Conservation (phyloP, 2,113 vertebrate species). For the Hiodon alosoides region DNA sequence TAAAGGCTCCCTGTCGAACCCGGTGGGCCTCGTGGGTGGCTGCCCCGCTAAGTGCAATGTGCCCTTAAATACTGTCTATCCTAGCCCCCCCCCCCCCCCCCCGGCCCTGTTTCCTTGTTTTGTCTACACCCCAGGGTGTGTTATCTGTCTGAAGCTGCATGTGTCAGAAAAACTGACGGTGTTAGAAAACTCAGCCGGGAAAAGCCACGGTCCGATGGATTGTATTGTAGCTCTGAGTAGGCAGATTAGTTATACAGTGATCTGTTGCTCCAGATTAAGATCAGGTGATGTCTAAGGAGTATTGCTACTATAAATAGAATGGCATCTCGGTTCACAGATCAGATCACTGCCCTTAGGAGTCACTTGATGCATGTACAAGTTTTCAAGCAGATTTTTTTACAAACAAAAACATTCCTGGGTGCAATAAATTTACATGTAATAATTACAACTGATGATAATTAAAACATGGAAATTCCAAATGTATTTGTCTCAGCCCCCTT, state of each 20-base stretch:
- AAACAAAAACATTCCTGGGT: not conserved
- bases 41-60: conserved; percentile 79
- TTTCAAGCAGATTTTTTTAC: conserved; percentile 1
- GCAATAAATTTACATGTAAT: conserved; percentile 6
- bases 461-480: not conserved
- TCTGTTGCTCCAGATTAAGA: too few species aligned
- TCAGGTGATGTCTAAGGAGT: not conserved
- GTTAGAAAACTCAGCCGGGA: too few species aligned
- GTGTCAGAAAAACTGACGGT: too few species aligned
- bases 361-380: not conserved
- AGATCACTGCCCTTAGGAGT: not conserved
- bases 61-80: conserved; percentile 83
- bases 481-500: not conserved
- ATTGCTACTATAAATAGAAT: not conserved
- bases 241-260: too few species aligned
- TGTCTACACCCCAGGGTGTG: too few species aligned
- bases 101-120: too few species aligned
- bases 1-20: too few species aligned
- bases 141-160: too few species aligned
- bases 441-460: not conserved
- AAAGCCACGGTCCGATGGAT: too few species aligned
- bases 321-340: not conserved
- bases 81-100: conserved; percentile 34
- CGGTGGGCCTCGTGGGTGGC: conserved; percentile 75
- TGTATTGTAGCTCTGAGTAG: too few species aligned